Evolutionary conservation across 2,113 vertebrate genomes (phyloP), one percentile per base, ranked within the genome.

Genomic region (Turdus rufiventris): DNA sequence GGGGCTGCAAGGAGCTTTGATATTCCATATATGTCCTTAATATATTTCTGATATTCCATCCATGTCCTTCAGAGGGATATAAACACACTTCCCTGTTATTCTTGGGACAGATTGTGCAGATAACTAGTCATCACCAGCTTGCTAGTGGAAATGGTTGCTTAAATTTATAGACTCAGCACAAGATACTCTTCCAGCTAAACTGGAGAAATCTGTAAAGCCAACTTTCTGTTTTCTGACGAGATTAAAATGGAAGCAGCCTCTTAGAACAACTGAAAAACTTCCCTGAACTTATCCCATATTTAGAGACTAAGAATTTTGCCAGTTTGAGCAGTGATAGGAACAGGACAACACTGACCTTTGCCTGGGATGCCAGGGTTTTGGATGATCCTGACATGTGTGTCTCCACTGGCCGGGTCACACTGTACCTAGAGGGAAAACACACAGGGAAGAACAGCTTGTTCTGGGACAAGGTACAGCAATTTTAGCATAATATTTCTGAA

Each of bases 361-460:
- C 96, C 72, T 93, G 97, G 75, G 98, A 98, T 61, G 98, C 95
- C 50, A 97, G 97, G 67, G 83, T 98, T 95, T 99, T 99, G 74
- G 98, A 98, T 62, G 98, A 96, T 80, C 98, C 98, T 3, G 99
- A 98, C 96, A 98, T 97, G 50, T 99, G 99, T 14, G 99, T 99
- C 96, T 99, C 99, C 61, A 99, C 98, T 5, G 99, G 98, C 9
- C 98, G 98, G 85, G 98, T 99, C 43, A 98, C 86, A 4, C 99
- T 99, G 97, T 99, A 99, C 99, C 99, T 99, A 62, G 38, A 61
- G 67, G 53, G 54, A 73, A 58, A 87, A 71, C 14, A 88, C 65
- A 60, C 2, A 17, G 56, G 26, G 21, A 56, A 48, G 15, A 66
- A 23, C n/a, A 75, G 18, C 19, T 65, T 4, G 21, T 79, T 65